A percentile compares a stretch with the other conserved stretches of the same genome.
Conservation (phyloP, 2,888 invertebrate genomes). For the Drosophila lutescens region DNA sequence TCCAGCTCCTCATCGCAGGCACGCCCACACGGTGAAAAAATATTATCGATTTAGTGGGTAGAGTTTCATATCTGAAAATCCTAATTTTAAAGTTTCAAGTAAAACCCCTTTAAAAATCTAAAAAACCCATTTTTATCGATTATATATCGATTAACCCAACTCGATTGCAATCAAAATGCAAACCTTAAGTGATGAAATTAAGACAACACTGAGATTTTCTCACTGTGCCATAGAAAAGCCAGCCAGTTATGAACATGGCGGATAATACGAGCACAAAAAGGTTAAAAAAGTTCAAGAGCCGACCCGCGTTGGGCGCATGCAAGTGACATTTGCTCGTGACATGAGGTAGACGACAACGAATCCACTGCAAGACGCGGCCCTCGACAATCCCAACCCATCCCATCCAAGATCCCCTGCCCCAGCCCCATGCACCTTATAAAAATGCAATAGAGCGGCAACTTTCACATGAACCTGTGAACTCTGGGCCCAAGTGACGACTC, state of each 20-base stretch:
- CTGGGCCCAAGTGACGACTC: constrained; percentile 26
- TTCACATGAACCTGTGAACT: constrained; percentile 79
- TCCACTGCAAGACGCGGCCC: constrained; percentile 64
- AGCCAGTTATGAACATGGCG: constrained; percentile 68
- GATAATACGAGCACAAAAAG: constrained; percentile 61
- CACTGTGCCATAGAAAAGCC: constrained; percentile 3
- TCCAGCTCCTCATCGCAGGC: constrained; percentile 25
- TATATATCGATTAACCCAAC: not conserved
- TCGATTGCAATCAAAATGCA: not conserved
- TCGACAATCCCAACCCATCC: constrained; percentile 28
- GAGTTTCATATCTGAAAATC: not conserved
- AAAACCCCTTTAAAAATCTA: too few species aligned
- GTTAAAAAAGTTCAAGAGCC: constrained; percentile 77
- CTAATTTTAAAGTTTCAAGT: not conserved
- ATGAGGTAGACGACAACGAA: constrained; percentile 66
- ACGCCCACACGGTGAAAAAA: constrained; percentile 27
- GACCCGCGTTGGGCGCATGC: constrained; percentile 67
- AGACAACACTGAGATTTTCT: not conserved
- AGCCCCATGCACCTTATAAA: constrained; percentile 16
- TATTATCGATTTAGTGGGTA: not conserved
- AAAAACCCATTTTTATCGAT: too few species aligned
- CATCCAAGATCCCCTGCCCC: not conserved
- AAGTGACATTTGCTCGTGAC: constrained; percentile 77
- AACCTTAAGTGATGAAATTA: too few species aligned
- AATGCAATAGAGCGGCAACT: constrained; percentile 67